phyloP scores from a whole-genome alignment of 1,140 invertebrate genomes.

The Portunus trituberculatus region DNA sequence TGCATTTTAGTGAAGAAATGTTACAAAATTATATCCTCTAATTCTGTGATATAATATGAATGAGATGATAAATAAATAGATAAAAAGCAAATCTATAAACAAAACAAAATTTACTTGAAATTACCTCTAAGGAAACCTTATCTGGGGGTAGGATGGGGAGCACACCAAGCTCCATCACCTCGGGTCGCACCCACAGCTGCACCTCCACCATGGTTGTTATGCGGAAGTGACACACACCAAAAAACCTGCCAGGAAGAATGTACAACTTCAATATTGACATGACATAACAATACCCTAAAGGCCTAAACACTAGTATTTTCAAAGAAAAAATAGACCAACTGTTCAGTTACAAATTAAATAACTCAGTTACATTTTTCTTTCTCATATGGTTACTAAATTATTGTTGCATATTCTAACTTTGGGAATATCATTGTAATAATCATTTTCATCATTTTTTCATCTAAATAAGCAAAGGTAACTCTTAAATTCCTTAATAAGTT shows the following conservation, averaged over 20 bases:
- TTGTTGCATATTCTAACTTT: too few species aligned
- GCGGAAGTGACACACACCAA: neutral
- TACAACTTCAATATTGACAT: neutral
- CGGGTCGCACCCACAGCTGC: constrained; percentile 75
- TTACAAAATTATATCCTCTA: too few species aligned
- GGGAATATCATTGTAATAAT: too few species aligned
- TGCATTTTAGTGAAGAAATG: too few species aligned
- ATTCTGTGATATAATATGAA: too few species aligned
- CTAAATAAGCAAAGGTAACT: too few species aligned
- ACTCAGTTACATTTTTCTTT: neutral
- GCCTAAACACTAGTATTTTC: neutral
- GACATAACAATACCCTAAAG: neutral
- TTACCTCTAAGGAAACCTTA: constrained; percentile 77
- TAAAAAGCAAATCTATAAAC: neutral
- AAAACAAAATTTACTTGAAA: neutral
- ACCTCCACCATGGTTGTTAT: constrained; percentile 61
- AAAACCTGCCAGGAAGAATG: neutral
- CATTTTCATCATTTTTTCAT: too few species aligned
- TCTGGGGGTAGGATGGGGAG: constrained; percentile 74
- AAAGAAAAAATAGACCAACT: neutral
- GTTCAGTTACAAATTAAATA: neutral
- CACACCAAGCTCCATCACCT: constrained; percentile 76
- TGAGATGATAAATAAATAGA: neutral
- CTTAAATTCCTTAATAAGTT: too few species aligned
- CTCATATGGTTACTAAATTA: too few species aligned